Evolutionary conservation across 2,888 invertebrate genomes (phyloP), one percentile per base, ranked within the genome.

Genomic region (Diogma glabrata): DNA sequence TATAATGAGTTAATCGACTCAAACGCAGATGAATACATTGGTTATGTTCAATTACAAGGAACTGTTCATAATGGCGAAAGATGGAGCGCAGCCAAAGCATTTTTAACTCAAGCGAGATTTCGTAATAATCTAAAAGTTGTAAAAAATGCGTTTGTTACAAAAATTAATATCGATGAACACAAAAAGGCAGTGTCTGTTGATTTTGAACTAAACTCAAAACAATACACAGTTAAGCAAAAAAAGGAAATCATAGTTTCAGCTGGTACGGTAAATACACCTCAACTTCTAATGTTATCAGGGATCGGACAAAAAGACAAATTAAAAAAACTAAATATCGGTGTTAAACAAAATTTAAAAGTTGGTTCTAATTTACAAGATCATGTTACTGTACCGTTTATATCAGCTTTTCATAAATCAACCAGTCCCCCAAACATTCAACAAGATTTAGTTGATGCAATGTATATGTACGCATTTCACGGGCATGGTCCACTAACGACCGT

Each of bases 271-370:
- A 83, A 85, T 66, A 77, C 85, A 6, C 86, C 89, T 1, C 85
- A 88, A 63, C 63, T 90, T 6, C 68, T 91, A 16, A 81, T 88
- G 82, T 65, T 89, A 14, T 87, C 87, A 3, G 90, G 89, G 4
- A 75, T 88, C 8, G 84, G 84, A 2, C 82, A 82, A 1, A 73
- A 65, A 53, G 67, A 72, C 24, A 78, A 83, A 60, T 68, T 84
- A 47, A 68, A 73, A 53, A 66, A 74, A 2, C 61, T 76, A 3
- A 71, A 71, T 53, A 73, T 73, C 38, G 79, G 82, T 33, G 67
- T 74, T 2, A 70, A 77, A 1, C 70, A 72, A 60, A 75, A 82
- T 63, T 68, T 79, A 26, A 74, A 73, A 6, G 83, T 85, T 0
- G 85, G 86, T 3, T 72, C 78, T 54, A 81, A 82, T 60, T 66